phyloP scores from a whole-genome alignment of 2,113 vertebrate species.

The Galeopterus variegatus region DNA sequence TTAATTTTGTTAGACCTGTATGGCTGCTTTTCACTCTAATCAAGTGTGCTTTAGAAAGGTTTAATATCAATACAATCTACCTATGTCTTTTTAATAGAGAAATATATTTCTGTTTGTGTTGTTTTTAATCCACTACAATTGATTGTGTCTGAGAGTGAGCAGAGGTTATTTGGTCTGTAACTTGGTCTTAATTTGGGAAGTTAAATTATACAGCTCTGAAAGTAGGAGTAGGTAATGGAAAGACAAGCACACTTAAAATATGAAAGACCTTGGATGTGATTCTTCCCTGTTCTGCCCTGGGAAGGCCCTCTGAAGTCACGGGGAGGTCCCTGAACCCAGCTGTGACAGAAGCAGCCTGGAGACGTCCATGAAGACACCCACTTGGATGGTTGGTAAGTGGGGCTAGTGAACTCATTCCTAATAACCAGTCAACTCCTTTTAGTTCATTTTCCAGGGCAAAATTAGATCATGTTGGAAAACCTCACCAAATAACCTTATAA shows the following conservation, averaged over 20 bases:
- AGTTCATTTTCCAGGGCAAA: constrained; percentile 87
- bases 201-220: constrained; percentile 79
- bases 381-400: constrained; percentile 79
- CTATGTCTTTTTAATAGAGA: constrained; percentile 38
- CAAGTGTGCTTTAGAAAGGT: constrained; percentile 41
- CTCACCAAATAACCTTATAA: constrained; percentile 87
- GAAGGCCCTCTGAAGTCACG: constrained; percentile 85
- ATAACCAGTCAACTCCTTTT: constrained; percentile 85
- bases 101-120: too few relatives aligned
- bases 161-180: constrained; percentile 75
- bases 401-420: constrained; percentile 84
- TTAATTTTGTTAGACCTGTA: constrained; percentile 21
- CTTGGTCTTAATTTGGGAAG: constrained; percentile 80
- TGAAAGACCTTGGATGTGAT: constrained; percentile 74
- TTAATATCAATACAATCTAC: constrained; percentile 24
- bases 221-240: constrained; percentile 83
- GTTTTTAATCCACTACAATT: constrained; percentile 64
- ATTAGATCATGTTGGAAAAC: constrained; percentile 89
- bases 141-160: constrained; percentile 73
- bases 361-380: constrained; percentile 80
- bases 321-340: constrained; percentile 79
- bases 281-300: constrained; percentile 71
- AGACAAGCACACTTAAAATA: constrained; percentile 75
- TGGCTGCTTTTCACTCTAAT: background rate
- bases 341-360: constrained; percentile 70